Percentiles rank a stretch among this genome's conserved stretches.
Conservation (phyloP, 2,113 vertebrate species). For the Phalacrocorax aristotelis region DNA sequence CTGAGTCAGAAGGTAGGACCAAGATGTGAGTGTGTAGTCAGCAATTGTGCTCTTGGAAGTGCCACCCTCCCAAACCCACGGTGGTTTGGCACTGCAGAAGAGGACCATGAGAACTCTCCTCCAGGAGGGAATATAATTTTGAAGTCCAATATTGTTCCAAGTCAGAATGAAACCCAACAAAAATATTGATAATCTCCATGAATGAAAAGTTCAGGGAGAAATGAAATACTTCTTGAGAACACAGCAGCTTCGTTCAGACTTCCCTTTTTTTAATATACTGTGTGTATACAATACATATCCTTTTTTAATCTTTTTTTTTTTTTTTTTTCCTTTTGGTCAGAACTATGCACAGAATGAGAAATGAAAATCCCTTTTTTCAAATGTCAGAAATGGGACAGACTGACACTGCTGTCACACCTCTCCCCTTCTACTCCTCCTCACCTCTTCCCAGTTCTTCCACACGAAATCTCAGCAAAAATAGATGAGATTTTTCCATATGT, state of each 20-base stretch:
- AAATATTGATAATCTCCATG: not conserved
- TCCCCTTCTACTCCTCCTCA: slow-evolving; percentile 53
- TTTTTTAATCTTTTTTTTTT: not conserved
- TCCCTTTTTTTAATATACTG: not conserved
- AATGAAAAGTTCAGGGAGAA: not conserved
- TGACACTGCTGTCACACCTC: slow-evolving; percentile 43
- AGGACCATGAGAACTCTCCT: not conserved
- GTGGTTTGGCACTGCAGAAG: not conserved
- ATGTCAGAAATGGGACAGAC: slow-evolving; percentile 37
- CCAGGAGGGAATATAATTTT: not conserved
- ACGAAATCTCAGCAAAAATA: slow-evolving; percentile 57
- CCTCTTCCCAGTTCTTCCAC: slow-evolving; percentile 11
- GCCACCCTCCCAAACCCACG: not conserved
- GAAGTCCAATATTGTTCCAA: not conserved
- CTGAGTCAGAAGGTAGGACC: not conserved
- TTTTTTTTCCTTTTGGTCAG: not conserved
- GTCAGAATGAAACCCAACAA: not conserved
- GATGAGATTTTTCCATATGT: slow-evolving; percentile 49
- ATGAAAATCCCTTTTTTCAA: not conserved
- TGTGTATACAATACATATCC: too few species aligned
- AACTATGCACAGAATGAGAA: not conserved
- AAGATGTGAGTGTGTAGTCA: not conserved
- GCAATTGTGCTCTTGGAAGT: not conserved
- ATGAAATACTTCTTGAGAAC: not conserved
- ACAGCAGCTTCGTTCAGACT: not conserved